Evolutionary conservation across 2,113 vertebrate genomes (phyloP).

Genomic region (Pseudonaja textilis): DNA sequence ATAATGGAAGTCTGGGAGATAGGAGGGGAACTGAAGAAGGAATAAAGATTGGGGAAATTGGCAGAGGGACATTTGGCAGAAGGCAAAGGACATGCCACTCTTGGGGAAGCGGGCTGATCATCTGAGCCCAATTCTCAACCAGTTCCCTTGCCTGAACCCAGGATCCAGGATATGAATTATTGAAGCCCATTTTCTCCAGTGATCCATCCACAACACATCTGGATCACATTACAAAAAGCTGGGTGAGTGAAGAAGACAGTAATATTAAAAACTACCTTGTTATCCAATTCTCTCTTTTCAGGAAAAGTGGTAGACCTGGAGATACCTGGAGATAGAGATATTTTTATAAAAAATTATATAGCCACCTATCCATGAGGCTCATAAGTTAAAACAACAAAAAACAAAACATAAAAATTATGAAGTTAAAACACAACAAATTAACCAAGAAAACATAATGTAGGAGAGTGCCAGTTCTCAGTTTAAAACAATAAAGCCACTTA

Average conservation of each 20-base stretch:
- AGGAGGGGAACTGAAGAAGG: background rate
- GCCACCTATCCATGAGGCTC: background rate
- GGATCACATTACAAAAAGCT: background rate
- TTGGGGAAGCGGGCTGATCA: background rate
- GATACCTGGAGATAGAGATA: background rate
- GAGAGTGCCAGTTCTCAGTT: background rate
- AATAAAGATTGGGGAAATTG: background rate
- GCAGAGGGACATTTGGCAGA: background rate
- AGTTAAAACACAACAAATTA: background rate
- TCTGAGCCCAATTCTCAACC: background rate
- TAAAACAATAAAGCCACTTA: background rate
- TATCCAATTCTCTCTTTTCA: background rate
- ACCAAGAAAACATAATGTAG: background rate
- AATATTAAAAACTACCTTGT: background rate
- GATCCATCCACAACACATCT: background rate
- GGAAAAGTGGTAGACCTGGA: background rate
- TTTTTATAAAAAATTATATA: background rate
- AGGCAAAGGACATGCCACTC: background rate
- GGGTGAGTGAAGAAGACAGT: background rate
- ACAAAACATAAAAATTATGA: background rate
- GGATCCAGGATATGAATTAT: background rate
- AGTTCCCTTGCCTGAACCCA: background rate
- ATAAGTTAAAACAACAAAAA: background rate
- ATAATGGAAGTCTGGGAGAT: background rate
- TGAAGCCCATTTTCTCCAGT: background rate